phyloP scores from a whole-genome alignment of 2,797 vertebrate genomes.

The Lagodon rhomboides region DNA sequence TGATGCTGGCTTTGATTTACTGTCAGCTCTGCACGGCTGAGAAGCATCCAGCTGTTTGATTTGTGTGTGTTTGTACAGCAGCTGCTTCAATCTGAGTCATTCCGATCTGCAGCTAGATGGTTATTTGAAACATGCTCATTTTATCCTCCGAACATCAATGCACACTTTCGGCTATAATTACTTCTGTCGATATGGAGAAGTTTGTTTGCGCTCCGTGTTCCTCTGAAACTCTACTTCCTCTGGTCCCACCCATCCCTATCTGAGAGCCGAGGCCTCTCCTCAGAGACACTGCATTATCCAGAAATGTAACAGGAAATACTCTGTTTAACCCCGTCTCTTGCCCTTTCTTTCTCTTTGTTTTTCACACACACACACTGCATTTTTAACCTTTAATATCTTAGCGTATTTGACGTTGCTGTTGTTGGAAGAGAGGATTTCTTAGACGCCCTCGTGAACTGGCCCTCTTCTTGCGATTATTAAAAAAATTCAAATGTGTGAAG shows the following conservation, averaged over 20 bases:
- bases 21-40: conserved; percentile 11
- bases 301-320: conserved; percentile 76
- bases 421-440: background rate
- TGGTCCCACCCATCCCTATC: conserved; percentile 56
- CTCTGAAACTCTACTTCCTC: conserved; percentile 52
- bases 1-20: conserved; percentile 32
- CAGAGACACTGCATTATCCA: conserved; percentile 51
- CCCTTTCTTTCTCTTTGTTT: conserved; percentile 7
- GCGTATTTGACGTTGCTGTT: background rate
- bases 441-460: background rate
- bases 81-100: conserved; percentile 24
- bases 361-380: background rate
- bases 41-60: conserved; percentile 36
- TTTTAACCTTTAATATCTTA: background rate
- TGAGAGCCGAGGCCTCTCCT: conserved; percentile 40
- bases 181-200: conserved; percentile 16
- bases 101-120: conserved; percentile 10
- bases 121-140: conserved; percentile 23
- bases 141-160: conserved; percentile 18
- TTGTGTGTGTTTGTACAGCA: background rate
- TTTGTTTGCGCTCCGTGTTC: conserved; percentile 46
- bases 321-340: conserved; percentile 15
- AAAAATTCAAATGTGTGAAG: background rate
- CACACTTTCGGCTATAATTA: conserved; percentile 23
- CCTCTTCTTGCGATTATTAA: background rate